Evolutionary conservation across 53 echinoderm and acorn worm species (phyloP), one percentile per base, ranked within the genome.

Genomic region (Zoroaster sp.): DNA sequence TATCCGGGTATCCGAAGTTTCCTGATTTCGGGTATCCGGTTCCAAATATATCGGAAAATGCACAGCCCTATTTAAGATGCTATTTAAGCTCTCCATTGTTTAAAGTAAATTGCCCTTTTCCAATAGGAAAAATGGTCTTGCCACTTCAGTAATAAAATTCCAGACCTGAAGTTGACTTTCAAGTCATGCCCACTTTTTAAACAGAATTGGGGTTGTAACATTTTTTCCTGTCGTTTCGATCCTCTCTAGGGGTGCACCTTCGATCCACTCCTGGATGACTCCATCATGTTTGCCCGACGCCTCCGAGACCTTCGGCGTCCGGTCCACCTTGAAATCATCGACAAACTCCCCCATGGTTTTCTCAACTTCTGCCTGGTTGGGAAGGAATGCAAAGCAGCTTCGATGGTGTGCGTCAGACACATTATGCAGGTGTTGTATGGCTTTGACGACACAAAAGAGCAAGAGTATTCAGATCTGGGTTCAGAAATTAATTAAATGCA

Each of bases 261-360:
- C 40, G 99, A 98, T 65, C 99, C 99, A 1, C 89, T 98, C 3
- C 73, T 96, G 28, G 99, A 98, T 42, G 99, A 98, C 86, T 96
- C 95, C 35, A 86, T 99, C 79, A 93, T 91, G 88, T 99, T 99
- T 86, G 96, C 99, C 69, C 91, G 91, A 44, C 96, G 92, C 33
- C 92, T 96, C 23, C 93, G 92, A 13, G 45, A 83, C 15, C 76
- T 94, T 18, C 77, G 82, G 47, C 77, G 87, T 18, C 96, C 94
- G 11, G 99, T 99, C 53, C 82, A 94, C 55, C 78, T 99, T 4
- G 95, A 99, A 77, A 83, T 99, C 52, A 70, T 99, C 7, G 93
- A 94, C 75, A 63, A 93, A 59, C 94, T 99, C 72, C 99, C 99
- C 30, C 99, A 99, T 66, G 99, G 99, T n/a, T 99, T 99, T 85